Evolutionary conservation across 2,888 invertebrate genomes (phyloP).

Genomic region (Ormia ochracea): DNA sequence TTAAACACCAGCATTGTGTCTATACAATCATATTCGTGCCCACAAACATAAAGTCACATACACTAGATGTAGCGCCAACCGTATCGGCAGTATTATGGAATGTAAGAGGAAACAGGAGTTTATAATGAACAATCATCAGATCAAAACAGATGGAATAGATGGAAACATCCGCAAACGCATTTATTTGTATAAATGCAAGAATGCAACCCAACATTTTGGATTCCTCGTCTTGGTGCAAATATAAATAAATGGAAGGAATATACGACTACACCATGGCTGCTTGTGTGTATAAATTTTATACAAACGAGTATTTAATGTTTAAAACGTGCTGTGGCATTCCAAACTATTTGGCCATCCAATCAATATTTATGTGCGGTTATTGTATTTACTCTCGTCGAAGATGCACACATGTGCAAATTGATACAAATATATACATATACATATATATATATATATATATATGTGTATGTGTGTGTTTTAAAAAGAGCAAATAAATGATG

Average conservation of each 20-base stretch:
- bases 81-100: not conserved
- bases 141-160: conserved; percentile 57
- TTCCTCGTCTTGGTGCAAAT: conserved; percentile 16
- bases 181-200: conserved; percentile 7
- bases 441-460: too few species aligned
- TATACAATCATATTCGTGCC: not conserved
- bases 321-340: conserved; percentile 56
- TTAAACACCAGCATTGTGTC: conserved; percentile 26
- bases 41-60: not conserved
- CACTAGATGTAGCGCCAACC: conserved; percentile 11
- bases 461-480: too few species aligned
- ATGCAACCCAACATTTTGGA: not conserved
- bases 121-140: conserved; percentile 57
- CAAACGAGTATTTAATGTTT: conserved; percentile 61
- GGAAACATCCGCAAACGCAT: conserved; percentile 37
- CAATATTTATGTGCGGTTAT: conserved; percentile 59
- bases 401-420: not conserved
- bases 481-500: not conserved
- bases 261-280: not conserved
- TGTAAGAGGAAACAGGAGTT: conserved; percentile 24
- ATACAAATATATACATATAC: not conserved
- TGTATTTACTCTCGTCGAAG: conserved; percentile 44
- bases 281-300: conserved; percentile 39
- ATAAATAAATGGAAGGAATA: conserved; percentile 26
- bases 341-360: conserved; percentile 55